Evolutionary conservation across 2,888 invertebrate species (phyloP), one percentile per base, ranked within the genome.

Genomic region (Ichneumoninae sp.): DNA sequence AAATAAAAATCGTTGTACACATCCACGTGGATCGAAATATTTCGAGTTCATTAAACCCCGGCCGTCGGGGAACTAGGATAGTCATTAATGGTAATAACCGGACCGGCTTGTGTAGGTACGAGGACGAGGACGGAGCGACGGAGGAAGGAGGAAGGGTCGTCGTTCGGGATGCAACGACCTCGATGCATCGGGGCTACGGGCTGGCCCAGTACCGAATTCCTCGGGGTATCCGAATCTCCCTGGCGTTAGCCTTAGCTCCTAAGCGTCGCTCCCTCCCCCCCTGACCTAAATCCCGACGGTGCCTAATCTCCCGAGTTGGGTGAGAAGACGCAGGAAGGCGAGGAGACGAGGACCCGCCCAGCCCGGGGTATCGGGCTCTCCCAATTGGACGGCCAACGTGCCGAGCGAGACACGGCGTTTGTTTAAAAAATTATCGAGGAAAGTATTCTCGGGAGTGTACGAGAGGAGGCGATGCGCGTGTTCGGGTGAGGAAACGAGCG

Each of bases 391-490:
- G 82, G 79, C 85, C 65, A 78, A 69, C 26, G 66, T 54, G 22
- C 30, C 65, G 62, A 54, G 81, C 57, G 71, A 72, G 57, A 66
- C 70, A 82, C 62, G 19, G 60, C 83, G 91, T 92, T 93, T 93
- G 93, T 93, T 93, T 91, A 93, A 93, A 93, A 92, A 93, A 93
- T 92, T 92, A 93, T 91, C 92, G 91, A 92, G 89, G 92, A 93
- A 92, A 93, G 93, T 91, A 90, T 86, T 86, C 80, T 85, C 83
- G 86, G 89, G 88, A 88, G 88, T 13, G 62, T 26, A 89, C 87
- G 70, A 80, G 76, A 71, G 70, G 71, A 77, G 71, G 76, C 76
- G 70, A 54, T 69, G 69, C 68, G 44, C 62, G 62, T 57, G 44
- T 72, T 26, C 76, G 62, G 30, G 74, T 26, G 26, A 47, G 60